These are phyloP conservation scores for Morus bassanus DNA, from an alignment of 2,797 vertebrate genomes.

Conservation along the genomic window DNA sequence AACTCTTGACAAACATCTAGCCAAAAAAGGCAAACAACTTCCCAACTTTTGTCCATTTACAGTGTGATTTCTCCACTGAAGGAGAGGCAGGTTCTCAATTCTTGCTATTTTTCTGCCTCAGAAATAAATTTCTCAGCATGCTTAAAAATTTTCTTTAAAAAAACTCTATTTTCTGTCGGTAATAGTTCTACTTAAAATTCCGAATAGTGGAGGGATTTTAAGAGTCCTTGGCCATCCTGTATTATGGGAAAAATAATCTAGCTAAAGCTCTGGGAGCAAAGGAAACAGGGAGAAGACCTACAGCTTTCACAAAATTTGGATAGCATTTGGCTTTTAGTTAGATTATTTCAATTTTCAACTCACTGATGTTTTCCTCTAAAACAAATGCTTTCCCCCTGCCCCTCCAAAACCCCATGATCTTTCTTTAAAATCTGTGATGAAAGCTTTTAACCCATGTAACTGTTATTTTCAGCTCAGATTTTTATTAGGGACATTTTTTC, in stretches of 20 bases:
- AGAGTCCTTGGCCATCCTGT: background rate
- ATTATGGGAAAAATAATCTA: background rate
- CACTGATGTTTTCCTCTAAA: background rate
- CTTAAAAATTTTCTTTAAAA: background rate
- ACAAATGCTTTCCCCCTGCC: fast-evolving
- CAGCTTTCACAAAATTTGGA: background rate
- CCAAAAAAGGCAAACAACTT: background rate
- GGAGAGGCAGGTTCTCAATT: background rate
- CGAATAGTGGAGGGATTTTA: background rate
- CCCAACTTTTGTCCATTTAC: background rate
- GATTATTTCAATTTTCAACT: background rate
- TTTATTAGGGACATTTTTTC: background rate
- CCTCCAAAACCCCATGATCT: background rate
- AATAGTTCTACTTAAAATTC: background rate
- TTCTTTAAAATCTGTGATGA: background rate
- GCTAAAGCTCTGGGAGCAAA: background rate
- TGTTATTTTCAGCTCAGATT: background rate
- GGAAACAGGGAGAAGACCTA: background rate
- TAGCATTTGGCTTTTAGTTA: background rate
- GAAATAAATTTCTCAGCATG: background rate
- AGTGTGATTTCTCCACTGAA: background rate
- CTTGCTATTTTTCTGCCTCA: background rate
- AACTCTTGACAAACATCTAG: background rate
- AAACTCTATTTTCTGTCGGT: background rate
- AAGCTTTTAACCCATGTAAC: background rate